These are phyloP conservation scores for Elegia similella DNA, from an alignment of 2,888 invertebrate species.

Conservation along the genomic window DNA sequence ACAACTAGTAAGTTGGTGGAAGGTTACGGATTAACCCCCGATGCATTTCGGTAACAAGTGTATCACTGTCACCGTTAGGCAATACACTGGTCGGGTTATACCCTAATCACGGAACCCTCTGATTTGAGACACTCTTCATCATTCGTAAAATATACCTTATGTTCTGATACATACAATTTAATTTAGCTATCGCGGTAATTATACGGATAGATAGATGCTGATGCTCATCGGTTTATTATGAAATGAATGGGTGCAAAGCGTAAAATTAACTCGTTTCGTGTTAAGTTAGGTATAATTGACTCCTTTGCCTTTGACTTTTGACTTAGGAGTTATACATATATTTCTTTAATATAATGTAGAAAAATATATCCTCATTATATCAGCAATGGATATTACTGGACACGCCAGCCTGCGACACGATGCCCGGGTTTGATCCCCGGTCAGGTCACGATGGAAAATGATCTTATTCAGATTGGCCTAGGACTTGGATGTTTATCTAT, in stretches of 20 bases:
- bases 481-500: too few species aligned
- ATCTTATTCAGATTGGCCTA: too few species aligned
- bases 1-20: conserved; percentile 10
- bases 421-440: too few species aligned
- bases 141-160: conserved; percentile 32
- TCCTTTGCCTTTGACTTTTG: too few species aligned
- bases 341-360: too few species aligned
- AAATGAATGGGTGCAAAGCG: conserved; percentile 48
- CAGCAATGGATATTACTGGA: too few species aligned
- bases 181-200: conserved; percentile 14
- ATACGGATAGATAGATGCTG: conserved; percentile 32
- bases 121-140: conserved; percentile 38
- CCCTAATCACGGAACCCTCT: conserved; percentile 68
- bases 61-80: conserved; percentile 62
- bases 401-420: too few species aligned
- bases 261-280: conserved; percentile 46
- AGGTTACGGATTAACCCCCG: conserved; percentile 43
- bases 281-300: conserved; percentile 12
- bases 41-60: conserved; percentile 55
- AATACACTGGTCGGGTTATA: conserved; percentile 65
- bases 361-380: too few species aligned
- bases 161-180: conserved; percentile 17
- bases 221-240: conserved; percentile 51
- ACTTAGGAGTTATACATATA: too few species aligned
- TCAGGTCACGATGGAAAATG: too few species aligned